Percentiles rank a stretch among this genome's conserved stretches.
phyloP scores from a whole-genome alignment of 1,140 invertebrate genomes.

The Eulimnadia texana region DNA sequence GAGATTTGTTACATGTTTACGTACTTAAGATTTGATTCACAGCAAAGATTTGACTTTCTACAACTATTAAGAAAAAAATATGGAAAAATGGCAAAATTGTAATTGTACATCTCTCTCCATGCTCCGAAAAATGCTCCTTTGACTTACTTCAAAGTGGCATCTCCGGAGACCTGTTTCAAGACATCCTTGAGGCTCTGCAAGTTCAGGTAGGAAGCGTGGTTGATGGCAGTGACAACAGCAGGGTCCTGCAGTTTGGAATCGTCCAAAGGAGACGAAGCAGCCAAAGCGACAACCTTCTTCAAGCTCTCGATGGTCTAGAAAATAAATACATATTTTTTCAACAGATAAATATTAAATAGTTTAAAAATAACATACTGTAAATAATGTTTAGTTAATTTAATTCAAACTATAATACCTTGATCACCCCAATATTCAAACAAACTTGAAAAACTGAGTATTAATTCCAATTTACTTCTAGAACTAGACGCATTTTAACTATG shows the following conservation, averaged over 20 bases:
- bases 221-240: not conserved
- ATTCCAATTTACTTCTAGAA: too few species aligned
- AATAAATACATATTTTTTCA: not conserved
- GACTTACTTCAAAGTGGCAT: slow-evolving; percentile 12
- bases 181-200: slow-evolving; percentile 13
- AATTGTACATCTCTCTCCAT: too few species aligned
- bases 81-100: too few species aligned
- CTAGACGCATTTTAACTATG: too few species aligned
- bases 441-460: too few species aligned
- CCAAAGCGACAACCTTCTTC: not conserved
- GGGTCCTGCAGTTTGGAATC: slow-evolving; percentile 4
- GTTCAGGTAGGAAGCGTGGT: not conserved
- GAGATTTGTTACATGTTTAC: too few species aligned
- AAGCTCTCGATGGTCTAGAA: slow-evolving; percentile 12
- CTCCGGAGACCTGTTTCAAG: slow-evolving; percentile 6
- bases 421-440: too few species aligned
- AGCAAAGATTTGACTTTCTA: not conserved
- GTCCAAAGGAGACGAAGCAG: slow-evolving; percentile 5
- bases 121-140: too few species aligned
- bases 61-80: not conserved
- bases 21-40: not conserved
- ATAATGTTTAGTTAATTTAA: too few species aligned
- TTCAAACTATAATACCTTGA: too few species aligned
- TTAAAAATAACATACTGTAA: not conserved
- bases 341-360: not conserved